Base-by-base conservation (phyloP, 2,113 vertebrate species). In the Pleuronectes platessa region DNA sequence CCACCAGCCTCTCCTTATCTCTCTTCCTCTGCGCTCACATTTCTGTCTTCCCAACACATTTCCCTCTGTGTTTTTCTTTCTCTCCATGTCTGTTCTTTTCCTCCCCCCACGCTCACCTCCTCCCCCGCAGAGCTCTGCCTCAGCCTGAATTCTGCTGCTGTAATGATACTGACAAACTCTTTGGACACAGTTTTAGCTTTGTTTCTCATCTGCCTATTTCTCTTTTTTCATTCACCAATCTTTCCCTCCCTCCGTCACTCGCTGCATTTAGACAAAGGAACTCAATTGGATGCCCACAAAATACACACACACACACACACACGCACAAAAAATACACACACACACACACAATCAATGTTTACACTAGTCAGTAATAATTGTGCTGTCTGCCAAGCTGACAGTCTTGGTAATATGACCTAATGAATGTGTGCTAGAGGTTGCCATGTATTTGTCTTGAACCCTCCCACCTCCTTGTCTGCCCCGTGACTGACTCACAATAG, bases 1-100 rank as follows among this genome's bases (percentile, higher is more conserved):
- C 81, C 71, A 79, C 80, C 82, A 70, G 61, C 60, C 86, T 71
- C 67, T 73, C 70, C 88, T 92, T 92, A 92, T 92, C 90, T 63
- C 79, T 79, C 26, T 81, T 87, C 88, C 72, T 82, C 75, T 60
- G 47, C 18, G 56, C 86, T 89, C 84, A 79, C 78, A 83, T 90
- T 88, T 89, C 84, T 87, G 67, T 83, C 81, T 74, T 82, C 86
- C 80, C 76, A 86, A 73, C 88, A 83, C 62, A 65, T 86, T 71
- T 79, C 65, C 72, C 83, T 79, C 76, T 66, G 24, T 87, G 65
- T 86, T 87, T 87, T 86, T 85, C 71, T 82, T 82, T 88, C 60
- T 65, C 61, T 81, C 47, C 58, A 15, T 62, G 61, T 81, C 76
- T 75, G 71, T 69, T 91, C 74, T 82, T 69, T 70, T 87, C 74